Evolutionary conservation across 2,888 invertebrate genomes (phyloP).

Genomic region (Apamea anceps): DNA sequence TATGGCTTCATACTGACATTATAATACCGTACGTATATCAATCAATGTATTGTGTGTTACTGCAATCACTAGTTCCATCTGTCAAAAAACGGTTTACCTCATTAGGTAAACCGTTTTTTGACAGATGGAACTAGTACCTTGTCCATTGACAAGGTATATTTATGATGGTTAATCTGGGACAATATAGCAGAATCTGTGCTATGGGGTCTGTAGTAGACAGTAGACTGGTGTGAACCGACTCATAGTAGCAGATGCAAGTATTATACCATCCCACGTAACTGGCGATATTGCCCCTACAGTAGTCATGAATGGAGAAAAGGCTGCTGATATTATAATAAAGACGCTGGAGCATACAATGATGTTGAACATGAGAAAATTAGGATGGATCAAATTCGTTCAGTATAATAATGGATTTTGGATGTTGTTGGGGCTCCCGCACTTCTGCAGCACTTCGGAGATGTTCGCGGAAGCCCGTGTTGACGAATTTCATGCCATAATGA

Average conservation of each 20-base stretch:
- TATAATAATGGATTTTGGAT: too few species aligned
- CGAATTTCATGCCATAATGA: too few species aligned
- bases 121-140: too few species aligned
- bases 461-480: too few species aligned
- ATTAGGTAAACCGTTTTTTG: too few species aligned
- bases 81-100: too few species aligned
- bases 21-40: too few species aligned
- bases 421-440: too few species aligned
- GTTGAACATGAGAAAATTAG: constrained; percentile 47
- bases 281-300: constrained; percentile 13
- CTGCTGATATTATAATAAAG: constrained; percentile 54
- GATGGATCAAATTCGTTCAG: constrained; percentile 28
- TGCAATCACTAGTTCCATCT: too few species aligned
- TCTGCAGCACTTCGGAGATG: too few species aligned
- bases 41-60: too few species aligned
- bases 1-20: too few species aligned
- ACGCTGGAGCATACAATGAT: constrained; percentile 42
- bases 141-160: neutral
- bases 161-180: constrained; percentile 91
- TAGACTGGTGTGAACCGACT: constrained; percentile 79
- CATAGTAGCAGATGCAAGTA: constrained; percentile 73
- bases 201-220: constrained; percentile 94
- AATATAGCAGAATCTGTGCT: constrained; percentile 92
- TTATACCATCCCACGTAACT: constrained; percentile 81
- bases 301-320: constrained; percentile 52